Conservation (phyloP, 2,888 invertebrate species). For the Pterobdella sp. region DNA sequence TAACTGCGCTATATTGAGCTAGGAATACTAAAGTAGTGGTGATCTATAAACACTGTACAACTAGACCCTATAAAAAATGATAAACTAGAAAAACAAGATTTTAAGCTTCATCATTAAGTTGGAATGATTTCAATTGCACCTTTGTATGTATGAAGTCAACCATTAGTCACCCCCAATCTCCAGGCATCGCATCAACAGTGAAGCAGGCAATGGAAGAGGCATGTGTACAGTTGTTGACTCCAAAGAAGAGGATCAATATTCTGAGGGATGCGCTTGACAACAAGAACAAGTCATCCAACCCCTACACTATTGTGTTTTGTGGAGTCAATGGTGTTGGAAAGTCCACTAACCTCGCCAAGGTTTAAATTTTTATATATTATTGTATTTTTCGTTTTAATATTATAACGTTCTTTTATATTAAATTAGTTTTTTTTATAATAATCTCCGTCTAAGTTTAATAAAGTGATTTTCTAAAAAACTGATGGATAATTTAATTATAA, state of each 20-base stretch:
- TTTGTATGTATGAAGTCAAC: too few species aligned
- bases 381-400: background rate
- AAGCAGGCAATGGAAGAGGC: slow-evolving; percentile 80
- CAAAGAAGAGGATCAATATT: slow-evolving; percentile 88
- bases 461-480: background rate
- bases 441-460: background rate
- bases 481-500: too few species aligned
- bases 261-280: slow-evolving; percentile 89
- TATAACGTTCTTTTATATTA: background rate
- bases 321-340: slow-evolving; percentile 99
- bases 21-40: too few species aligned
- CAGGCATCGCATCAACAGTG: slow-evolving; percentile 54
- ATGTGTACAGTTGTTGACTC: slow-evolving; percentile 84
- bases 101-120: too few species aligned
- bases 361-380: slow-evolving; percentile 40
- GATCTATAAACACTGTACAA: too few species aligned
- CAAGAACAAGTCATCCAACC: slow-evolving; percentile 62
- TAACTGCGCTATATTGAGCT: too few species aligned
- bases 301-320: slow-evolving; percentile 92
- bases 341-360: slow-evolving; percentile 93
- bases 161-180: too few species aligned
- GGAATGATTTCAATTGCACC: too few species aligned
- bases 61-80: too few species aligned
- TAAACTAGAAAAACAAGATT: too few species aligned
- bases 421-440: background rate